Conservation (phyloP, 1,140 invertebrate genomes). For the Drosophila parabipectinata region DNA sequence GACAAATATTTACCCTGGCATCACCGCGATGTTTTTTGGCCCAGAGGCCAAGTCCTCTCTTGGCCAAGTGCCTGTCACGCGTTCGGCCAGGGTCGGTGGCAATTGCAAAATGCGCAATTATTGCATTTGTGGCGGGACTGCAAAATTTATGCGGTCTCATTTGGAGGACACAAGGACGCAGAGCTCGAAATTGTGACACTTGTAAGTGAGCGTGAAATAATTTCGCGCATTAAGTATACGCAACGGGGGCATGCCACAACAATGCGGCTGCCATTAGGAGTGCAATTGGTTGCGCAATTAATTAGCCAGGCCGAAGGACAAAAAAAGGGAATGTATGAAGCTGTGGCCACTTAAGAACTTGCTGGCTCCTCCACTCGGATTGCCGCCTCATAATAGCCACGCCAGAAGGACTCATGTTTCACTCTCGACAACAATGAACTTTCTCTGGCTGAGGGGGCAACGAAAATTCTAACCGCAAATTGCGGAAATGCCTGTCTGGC, state of each 20-base stretch:
- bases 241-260: conserved; percentile 39
- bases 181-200: conserved; percentile 67
- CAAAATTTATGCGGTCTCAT: conserved; percentile 72
- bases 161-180: conserved; percentile 38
- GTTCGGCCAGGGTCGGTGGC: conserved; percentile 42
- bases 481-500: conserved; percentile 48
- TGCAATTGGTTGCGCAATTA: conserved; percentile 75
- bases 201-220: conserved; percentile 69
- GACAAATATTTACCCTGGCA: conserved; percentile 38
- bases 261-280: conserved; percentile 59
- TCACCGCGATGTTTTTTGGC: conserved; percentile 15
- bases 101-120: conserved; percentile 54
- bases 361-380: conserved; percentile 27
- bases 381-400: conserved; percentile 23
- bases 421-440: conserved; percentile 41
- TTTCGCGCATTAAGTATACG: conserved; percentile 64
- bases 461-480: conserved; percentile 33
- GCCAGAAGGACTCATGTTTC: conserved; percentile 35
- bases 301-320: conserved; percentile 62
- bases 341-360: conserved; percentile 39
- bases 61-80: conserved; percentile 34
- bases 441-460: background rate
- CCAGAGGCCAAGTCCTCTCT: conserved; percentile 15
- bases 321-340: conserved; percentile 47
- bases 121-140: conserved; percentile 39